Conservation (phyloP, 2,888 invertebrate genomes). For the Drosophila mimica region DNA sequence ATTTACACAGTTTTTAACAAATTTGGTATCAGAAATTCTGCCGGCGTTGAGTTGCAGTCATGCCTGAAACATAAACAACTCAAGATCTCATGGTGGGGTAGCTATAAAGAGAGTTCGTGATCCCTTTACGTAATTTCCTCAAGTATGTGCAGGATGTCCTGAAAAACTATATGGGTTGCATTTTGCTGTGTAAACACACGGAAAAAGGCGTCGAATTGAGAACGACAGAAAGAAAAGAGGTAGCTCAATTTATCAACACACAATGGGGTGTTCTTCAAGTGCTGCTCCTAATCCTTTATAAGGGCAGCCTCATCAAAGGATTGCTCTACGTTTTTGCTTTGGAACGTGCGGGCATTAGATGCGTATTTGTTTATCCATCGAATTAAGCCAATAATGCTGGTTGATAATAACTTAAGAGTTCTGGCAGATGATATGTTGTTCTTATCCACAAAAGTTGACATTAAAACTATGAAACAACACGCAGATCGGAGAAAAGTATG, state of each 20-base stretch:
- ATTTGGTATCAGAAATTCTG: slow-evolving; percentile 66
- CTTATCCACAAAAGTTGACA: slow-evolving; percentile 26
- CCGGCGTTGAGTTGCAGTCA: slow-evolving; percentile 71
- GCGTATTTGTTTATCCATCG: slow-evolving; percentile 40
- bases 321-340: slow-evolving; percentile 34
- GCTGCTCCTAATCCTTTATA: slow-evolving; percentile 63
- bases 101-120: slow-evolving; percentile 63
- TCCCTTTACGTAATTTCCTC: slow-evolving; percentile 79
- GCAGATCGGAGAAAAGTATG: background rate
- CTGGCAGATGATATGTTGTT: background rate
- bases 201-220: slow-evolving; percentile 69
- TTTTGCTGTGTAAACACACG: slow-evolving; percentile 78
- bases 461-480: background rate
- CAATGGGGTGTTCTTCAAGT: slow-evolving; percentile 60
- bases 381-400: slow-evolving; percentile 58
- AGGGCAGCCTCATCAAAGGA: slow-evolving; percentile 65
- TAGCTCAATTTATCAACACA: slow-evolving; percentile 24
- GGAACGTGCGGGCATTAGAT: slow-evolving; percentile 72
- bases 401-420: slow-evolving; percentile 2
- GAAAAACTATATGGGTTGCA: slow-evolving; percentile 65
- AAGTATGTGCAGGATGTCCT: slow-evolving; percentile 66
- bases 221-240: slow-evolving; percentile 36
- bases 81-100: slow-evolving; percentile 51
- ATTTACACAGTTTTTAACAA: slow-evolving; percentile 79
- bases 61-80: slow-evolving; percentile 79